Evolutionary conservation across 2,113 vertebrate species (phyloP).

Genomic region (Lepidiolamprologus cunningtoni): DNA sequence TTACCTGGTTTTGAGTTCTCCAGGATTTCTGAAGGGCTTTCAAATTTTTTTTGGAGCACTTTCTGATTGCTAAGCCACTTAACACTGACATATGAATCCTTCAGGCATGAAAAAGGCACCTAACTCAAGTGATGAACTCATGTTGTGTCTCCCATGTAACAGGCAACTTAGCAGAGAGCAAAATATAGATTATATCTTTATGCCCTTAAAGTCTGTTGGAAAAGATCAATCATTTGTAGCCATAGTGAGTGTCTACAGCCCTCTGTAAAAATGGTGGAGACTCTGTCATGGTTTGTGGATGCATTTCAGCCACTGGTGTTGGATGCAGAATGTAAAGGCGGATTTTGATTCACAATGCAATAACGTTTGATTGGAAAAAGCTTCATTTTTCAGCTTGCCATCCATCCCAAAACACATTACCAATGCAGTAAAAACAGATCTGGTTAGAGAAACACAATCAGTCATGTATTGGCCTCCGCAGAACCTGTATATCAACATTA

Average conservation of each 20-base stretch:
- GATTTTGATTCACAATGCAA: background rate
- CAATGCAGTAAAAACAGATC: background rate
- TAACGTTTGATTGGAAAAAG: background rate
- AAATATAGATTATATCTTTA: background rate
- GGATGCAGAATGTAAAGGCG: background rate
- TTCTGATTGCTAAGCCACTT: background rate
- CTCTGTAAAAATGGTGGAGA: background rate
- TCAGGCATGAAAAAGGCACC: background rate
- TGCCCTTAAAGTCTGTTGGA: background rate
- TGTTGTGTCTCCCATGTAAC: background rate
- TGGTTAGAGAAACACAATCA: background rate
- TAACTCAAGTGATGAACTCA: background rate
- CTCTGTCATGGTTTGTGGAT: fast-evolving
- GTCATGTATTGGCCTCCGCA: fast-evolving
- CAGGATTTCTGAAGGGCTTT: background rate
- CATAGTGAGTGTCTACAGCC: background rate
- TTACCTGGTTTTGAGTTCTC: background rate
- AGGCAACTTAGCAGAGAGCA: fast-evolving
- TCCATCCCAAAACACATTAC: background rate
- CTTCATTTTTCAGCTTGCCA: background rate
- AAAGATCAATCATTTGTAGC: background rate
- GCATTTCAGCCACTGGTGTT: background rate
- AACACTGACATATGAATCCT: background rate
- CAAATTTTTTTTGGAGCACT: fast-evolving
- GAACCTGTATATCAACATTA: background rate